Percentiles rank a stretch among this genome's conserved stretches.
Evolutionary conservation across 2,888 invertebrate species (phyloP).

Genomic region (Orchesellides sinensis): DNA sequence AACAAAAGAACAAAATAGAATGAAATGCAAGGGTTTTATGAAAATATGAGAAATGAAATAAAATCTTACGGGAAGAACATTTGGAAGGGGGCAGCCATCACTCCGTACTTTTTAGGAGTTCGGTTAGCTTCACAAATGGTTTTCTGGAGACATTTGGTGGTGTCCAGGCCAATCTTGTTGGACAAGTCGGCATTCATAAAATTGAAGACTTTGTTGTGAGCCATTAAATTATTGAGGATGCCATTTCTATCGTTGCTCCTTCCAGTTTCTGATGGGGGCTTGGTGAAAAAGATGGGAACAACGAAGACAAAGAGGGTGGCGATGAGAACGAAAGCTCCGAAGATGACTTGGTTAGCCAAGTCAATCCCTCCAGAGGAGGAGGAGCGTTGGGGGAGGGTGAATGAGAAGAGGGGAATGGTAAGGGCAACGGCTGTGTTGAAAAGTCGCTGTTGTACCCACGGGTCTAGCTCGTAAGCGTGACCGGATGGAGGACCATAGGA

Average conservation of each 20-base stretch:
- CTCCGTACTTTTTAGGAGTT: slow-evolving; percentile 72
- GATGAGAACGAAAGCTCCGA: slow-evolving; percentile 66
- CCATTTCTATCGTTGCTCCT: slow-evolving; percentile 68
- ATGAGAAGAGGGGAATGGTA: slow-evolving; percentile 72
- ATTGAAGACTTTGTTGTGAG: slow-evolving; percentile 73
- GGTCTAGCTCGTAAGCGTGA: slow-evolving; percentile 63
- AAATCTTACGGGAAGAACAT: slow-evolving; percentile 74
- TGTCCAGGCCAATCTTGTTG: slow-evolving; percentile 73
- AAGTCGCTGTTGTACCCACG: slow-evolving; percentile 69
- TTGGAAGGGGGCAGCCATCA: slow-evolving; percentile 73
- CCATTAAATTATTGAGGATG: slow-evolving; percentile 72
- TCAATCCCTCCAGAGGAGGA: slow-evolving; percentile 66
- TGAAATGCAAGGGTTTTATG: slow-evolving; percentile 18
- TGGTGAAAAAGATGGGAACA: slow-evolving; percentile 66
- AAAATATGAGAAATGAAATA: slow-evolving; percentile 5
- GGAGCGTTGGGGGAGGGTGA: slow-evolving; percentile 69
- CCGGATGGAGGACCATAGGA: slow-evolving; percentile 56
- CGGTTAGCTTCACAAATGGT: slow-evolving; percentile 74
- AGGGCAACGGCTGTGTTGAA: slow-evolving; percentile 72
- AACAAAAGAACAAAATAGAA: too few relatives aligned
- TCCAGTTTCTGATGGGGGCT: slow-evolving; percentile 31
- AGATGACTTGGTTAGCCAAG: slow-evolving; percentile 72
- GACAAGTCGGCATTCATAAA: slow-evolving; percentile 74
- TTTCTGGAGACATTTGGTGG: slow-evolving; percentile 73
- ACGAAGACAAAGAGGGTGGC: slow-evolving; percentile 67